phyloP scores from a whole-genome alignment of 2,888 invertebrate species.

The Colletes collaris region DNA sequence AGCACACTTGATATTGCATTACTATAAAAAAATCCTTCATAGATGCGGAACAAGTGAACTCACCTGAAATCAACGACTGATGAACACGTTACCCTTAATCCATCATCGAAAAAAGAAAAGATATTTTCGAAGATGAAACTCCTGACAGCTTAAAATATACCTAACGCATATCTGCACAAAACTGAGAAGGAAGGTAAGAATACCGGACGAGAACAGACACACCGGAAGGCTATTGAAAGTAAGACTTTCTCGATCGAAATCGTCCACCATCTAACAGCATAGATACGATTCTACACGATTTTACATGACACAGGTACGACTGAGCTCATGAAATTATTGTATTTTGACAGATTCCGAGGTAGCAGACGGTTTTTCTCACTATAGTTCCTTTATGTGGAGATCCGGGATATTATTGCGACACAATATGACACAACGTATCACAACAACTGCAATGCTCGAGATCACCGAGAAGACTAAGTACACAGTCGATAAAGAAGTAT shows the following conservation, averaged over 20 bases:
- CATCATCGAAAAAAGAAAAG: conserved; percentile 22
- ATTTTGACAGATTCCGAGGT: neutral
- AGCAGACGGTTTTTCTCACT: conserved; percentile 4
- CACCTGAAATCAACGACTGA: conserved; percentile 40
- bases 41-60: conserved; percentile 43
- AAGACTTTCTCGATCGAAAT: conserved; percentile 47
- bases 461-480: conserved; percentile 33
- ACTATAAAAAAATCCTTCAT: conserved; percentile 26
- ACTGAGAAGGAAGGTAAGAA: conserved; percentile 4
- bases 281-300: conserved; percentile 14
- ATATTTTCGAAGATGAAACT: conserved; percentile 5
- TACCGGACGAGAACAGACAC: conserved; percentile 31
- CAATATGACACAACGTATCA: conserved; percentile 50
- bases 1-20: conserved; percentile 6
- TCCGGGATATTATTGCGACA: conserved; percentile 49
- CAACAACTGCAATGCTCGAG: conserved; percentile 49
- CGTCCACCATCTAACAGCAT: conserved; percentile 29
- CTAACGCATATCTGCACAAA: conserved; percentile 37
- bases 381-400: conserved; percentile 6
- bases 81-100: conserved; percentile 42
- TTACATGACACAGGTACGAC: conserved; percentile 36
- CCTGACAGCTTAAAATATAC: neutral
- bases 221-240: conserved; percentile 40
- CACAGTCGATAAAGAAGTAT: conserved; percentile 57
- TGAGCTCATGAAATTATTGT: neutral